phyloP scores from a whole-genome alignment of 2,113 vertebrate species.

The Vulpes ferrilata region DNA sequence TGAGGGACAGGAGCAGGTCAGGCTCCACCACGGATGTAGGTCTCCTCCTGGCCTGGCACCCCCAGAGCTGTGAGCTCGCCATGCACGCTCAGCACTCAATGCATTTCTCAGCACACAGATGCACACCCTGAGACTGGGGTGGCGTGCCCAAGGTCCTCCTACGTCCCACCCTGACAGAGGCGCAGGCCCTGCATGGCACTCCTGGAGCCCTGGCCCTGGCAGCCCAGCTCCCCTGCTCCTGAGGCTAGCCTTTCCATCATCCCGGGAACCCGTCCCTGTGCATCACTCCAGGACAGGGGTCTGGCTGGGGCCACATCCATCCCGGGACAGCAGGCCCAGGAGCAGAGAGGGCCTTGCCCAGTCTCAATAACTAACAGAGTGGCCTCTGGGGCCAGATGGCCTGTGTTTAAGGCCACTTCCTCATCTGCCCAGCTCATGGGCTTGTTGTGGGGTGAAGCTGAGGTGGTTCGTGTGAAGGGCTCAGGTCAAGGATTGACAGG shows the following conservation, averaged over 20 bases:
- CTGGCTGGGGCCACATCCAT: rapidly evolving
- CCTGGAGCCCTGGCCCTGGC: rapidly evolving
- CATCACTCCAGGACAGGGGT: not conserved
- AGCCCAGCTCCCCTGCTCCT: not conserved
- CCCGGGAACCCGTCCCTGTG: not conserved
- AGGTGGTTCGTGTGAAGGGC: rapidly evolving
- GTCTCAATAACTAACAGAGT: too few species aligned
- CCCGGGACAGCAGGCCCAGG: too few species aligned
- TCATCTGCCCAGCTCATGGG: rapidly evolving
- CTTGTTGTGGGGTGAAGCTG: not conserved
- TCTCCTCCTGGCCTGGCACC: not conserved
- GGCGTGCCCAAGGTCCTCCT: not conserved
- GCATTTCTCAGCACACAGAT: rapidly evolving
- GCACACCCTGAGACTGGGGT: not conserved
- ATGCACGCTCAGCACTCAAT: rapidly evolving
- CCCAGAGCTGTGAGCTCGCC: rapidly evolving
- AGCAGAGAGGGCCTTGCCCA: too few species aligned
- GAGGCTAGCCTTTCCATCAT: not conserved
- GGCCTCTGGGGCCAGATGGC: not conserved
- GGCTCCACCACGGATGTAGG: not conserved
- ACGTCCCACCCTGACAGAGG: not conserved
- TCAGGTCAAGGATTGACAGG: not conserved
- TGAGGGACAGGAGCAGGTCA: not conserved
- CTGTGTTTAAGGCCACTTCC: not conserved
- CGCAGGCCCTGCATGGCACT: rapidly evolving